Evolutionary conservation across 2,888 invertebrate genomes (phyloP).

Genomic region (Trichogramma evanescens): DNA sequence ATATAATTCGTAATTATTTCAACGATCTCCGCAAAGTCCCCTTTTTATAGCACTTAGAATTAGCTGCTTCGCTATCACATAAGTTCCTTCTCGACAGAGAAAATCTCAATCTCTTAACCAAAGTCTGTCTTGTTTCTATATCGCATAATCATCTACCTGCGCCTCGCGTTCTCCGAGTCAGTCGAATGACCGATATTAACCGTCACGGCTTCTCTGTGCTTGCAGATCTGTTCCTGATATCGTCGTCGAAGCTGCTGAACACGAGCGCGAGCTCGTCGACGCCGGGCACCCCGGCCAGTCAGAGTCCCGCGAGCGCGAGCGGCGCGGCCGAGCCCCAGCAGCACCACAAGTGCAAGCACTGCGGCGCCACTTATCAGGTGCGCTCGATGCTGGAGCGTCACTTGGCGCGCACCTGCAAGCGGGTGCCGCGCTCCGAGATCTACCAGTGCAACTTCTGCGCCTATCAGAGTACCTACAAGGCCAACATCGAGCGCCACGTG

Average conservation of each 20-base stretch:
- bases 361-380: slow-evolving; percentile 31
- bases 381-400: slow-evolving; percentile 33
- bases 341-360: slow-evolving; percentile 30
- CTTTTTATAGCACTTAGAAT: no score
- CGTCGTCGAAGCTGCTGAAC: not conserved
- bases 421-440: slow-evolving; percentile 33
- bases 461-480: slow-evolving; percentile 43
- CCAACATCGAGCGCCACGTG: slow-evolving; percentile 45
- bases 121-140: no score
- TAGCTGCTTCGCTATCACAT: no score
- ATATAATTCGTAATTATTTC: no score
- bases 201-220: not conserved
- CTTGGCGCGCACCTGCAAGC: slow-evolving; percentile 31
- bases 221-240: slow-evolving; percentile 2
- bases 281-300: not conserved
- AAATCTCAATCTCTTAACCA: no score
- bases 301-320: slow-evolving; percentile 26
- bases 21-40: no score
- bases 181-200: not conserved
- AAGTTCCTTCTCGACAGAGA: no score
- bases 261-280: not conserved
- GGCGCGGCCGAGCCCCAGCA: slow-evolving; percentile 25
- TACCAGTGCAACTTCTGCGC: slow-evolving; percentile 46
- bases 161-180: not conserved
- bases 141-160: no score